Conservation (phyloP, 2,797 vertebrate genomes). For the Pelobates cultripes region DNA sequence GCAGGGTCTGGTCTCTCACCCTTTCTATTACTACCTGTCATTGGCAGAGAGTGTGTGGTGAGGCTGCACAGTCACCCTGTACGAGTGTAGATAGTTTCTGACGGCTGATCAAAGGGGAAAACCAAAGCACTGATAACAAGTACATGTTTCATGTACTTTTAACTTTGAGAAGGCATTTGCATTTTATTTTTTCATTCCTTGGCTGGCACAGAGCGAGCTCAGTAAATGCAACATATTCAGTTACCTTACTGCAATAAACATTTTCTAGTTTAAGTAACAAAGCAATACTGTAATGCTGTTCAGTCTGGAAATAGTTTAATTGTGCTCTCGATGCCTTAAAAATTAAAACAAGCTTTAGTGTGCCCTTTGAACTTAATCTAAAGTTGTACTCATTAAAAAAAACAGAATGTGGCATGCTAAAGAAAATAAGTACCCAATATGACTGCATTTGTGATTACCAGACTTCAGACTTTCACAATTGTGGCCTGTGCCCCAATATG, state of each 20-base stretch:
- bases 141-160: constrained; percentile 79
- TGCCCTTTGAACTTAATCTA: too few species aligned
- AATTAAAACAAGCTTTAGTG: not conserved
- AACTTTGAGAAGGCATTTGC: constrained; percentile 77
- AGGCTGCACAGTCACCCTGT: constrained; percentile 78
- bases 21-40: constrained; percentile 88
- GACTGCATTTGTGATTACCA: too few species aligned
- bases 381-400: not conserved
- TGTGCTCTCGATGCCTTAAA: not conserved
- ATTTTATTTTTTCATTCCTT: constrained; percentile 62
- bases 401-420: too few species aligned
- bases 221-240: constrained; percentile 67
- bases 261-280: constrained; percentile 73
- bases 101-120: constrained; percentile 85
- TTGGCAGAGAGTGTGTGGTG: constrained; percentile 82
- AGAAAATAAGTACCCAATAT: too few species aligned
- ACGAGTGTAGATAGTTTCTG: constrained; percentile 81
- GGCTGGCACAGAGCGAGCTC: constrained; percentile 73
- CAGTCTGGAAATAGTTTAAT: constrained; percentile 51
- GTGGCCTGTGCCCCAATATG: too few species aligned
- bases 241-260: constrained; percentile 72
- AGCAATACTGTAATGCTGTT: constrained; percentile 70
- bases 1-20: constrained; percentile 77
- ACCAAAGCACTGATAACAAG: constrained; percentile 79
- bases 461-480: too few species aligned